Conservation (phyloP, 2,113 vertebrate species). For the Dascyllus trimaculatus region DNA sequence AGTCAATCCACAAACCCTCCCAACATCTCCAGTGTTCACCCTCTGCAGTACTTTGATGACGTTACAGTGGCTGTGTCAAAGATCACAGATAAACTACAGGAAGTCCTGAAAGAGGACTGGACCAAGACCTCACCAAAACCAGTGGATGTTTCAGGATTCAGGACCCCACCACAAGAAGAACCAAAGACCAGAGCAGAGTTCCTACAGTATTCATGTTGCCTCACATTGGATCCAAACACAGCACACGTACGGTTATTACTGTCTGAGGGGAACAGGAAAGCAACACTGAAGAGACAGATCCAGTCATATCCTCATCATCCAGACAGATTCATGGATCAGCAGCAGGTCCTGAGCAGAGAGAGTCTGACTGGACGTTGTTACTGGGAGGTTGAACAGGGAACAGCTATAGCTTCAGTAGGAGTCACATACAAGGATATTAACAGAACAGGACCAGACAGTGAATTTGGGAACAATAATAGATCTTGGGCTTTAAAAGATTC, state of each 20-base stretch:
- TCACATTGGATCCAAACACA: conserved; percentile 38
- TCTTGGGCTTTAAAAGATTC: conserved; percentile 9
- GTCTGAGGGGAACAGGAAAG: conserved; percentile 10
- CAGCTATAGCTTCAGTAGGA: neutral
- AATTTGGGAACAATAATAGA: conserved; percentile 3
- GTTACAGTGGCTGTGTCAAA: conserved; percentile 2
- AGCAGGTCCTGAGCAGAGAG: conserved; percentile 30
- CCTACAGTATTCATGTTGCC: neutral
- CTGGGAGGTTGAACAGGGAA: conserved; percentile 16
- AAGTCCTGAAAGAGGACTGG: neutral
- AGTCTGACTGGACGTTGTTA: conserved; percentile 35
- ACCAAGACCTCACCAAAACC: too few relatives aligned
- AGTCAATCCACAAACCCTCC: too few relatives aligned
- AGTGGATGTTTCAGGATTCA: neutral
- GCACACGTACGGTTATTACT: neutral
- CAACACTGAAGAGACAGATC: too few relatives aligned
- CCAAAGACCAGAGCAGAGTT: conserved; percentile 3
- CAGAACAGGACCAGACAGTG: neutral
- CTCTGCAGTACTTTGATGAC: conserved; percentile 1
- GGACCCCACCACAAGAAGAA: too few relatives aligned
- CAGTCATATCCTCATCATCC: neutral
- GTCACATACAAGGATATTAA: neutral
- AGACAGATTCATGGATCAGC: neutral
- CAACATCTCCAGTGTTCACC: too few relatives aligned
- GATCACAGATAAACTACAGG: neutral